Evolutionary conservation across 1,140 invertebrate species (phyloP).

Genomic region (Drosophila murphyi): DNA sequence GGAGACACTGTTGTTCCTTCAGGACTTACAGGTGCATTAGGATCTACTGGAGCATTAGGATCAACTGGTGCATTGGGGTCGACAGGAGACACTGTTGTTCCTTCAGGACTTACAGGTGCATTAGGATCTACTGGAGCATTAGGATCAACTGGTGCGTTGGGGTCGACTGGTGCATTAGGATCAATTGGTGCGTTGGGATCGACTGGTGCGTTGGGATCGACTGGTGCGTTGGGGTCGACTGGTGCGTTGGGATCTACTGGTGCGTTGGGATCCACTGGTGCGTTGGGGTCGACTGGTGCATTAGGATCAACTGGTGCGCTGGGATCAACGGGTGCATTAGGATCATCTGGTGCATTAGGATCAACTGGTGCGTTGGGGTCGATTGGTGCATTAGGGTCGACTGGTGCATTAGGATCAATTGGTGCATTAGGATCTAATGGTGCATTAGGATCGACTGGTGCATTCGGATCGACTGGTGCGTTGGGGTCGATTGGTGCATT

Average conservation of each 20-base stretch:
- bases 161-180: slow-evolving; percentile 19
- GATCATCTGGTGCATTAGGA: too few species aligned
- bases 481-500: too few species aligned
- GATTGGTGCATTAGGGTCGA: too few species aligned
- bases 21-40: slow-evolving; percentile 1
- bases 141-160: slow-evolving; percentile 12
- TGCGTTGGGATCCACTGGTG: slow-evolving; percentile 16
- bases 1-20: neutral
- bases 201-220: slow-evolving; percentile 7
- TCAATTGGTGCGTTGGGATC: slow-evolving; percentile 27
- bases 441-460: too few species aligned
- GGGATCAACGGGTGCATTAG: slow-evolving; percentile 21
- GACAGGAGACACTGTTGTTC: neutral
- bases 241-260: slow-evolving; percentile 10
- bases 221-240: slow-evolving; percentile 30
- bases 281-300: too few species aligned
- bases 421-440: too few species aligned
- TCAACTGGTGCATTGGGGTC: slow-evolving; percentile 18
- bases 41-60: slow-evolving; percentile 17
- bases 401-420: too few species aligned
- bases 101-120: neutral
- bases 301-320: neutral
- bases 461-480: too few species aligned
- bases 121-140: slow-evolving; percentile 12
- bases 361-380: too few species aligned